Percentiles rank a stretch among this genome's conserved stretches.
Evolutionary conservation across 2,797 vertebrate species (phyloP).

Genomic region (Nannoperca australis): DNA sequence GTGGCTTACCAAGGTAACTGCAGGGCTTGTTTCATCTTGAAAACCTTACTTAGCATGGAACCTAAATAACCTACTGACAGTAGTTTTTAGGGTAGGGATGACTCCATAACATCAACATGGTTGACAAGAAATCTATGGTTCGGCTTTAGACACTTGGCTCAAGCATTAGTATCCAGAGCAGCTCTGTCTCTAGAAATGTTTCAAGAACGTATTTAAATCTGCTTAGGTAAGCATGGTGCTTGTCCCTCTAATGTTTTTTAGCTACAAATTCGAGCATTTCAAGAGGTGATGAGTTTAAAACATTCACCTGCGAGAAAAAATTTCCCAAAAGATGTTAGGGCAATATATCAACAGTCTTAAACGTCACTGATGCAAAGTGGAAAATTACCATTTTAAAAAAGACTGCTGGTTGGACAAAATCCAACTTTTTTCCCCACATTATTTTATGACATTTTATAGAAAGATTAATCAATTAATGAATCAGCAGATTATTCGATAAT

Average conservation of each 20-base stretch:
- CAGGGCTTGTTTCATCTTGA: neutral
- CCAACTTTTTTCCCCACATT: too few relatives aligned
- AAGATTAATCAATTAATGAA: neutral
- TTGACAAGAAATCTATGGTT: neutral
- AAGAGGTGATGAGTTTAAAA: neutral
- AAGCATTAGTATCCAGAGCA: neutral
- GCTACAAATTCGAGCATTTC: neutral
- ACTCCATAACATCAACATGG: too few relatives aligned
- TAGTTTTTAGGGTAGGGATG: neutral
- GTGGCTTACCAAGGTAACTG: neutral
- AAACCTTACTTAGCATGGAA: neutral
- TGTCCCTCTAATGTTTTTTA: neutral
- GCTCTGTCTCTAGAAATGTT: neutral
- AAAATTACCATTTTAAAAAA: slow-evolving; percentile 1
- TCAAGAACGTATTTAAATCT: neutral
- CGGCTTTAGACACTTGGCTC: neutral
- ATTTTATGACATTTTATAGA: too few relatives aligned
- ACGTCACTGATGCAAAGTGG: neutral
- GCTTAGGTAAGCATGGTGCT: neutral
- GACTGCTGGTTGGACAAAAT: neutral
- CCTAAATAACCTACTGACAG: neutral
- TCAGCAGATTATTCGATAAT: neutral
- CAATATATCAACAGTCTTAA: neutral
- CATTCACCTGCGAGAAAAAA: neutral
- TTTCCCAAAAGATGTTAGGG: neutral